Conservation (phyloP, 2,797 vertebrate genomes). For the Siniperca undulata region DNA sequence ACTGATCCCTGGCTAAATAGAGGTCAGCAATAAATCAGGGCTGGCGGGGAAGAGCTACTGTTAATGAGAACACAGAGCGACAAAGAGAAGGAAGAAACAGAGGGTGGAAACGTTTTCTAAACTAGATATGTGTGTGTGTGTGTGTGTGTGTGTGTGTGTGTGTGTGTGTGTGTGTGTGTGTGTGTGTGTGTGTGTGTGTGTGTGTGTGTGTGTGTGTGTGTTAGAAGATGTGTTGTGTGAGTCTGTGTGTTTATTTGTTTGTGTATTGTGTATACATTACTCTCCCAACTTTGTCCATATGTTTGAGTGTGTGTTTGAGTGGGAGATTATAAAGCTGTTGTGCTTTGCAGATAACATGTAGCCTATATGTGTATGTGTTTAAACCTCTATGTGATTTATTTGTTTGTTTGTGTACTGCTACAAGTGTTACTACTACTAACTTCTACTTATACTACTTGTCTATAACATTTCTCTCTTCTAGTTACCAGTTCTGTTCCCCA, state of each 20-base stretch:
- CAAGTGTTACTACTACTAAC: slow-evolving; percentile 7
- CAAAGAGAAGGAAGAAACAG: slow-evolving; percentile 21
- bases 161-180: not conserved
- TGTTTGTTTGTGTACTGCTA: slow-evolving; percentile 16
- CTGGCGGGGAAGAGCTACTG: slow-evolving; percentile 59
- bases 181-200: not conserved
- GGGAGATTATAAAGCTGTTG: slow-evolving; percentile 48
- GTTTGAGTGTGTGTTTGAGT: slow-evolving; percentile 32
- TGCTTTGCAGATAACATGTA: slow-evolving; percentile 37
- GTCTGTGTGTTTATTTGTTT: slow-evolving; percentile 36
- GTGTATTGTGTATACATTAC: slow-evolving; percentile 27
- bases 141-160: slow-evolving; percentile 1
- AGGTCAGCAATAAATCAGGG: slow-evolving; percentile 78
- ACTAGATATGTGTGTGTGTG: slow-evolving; percentile 5
- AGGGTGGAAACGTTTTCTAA: slow-evolving; percentile 44
- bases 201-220: slow-evolving; percentile 1
- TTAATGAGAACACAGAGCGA: slow-evolving; percentile 65
- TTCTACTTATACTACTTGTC: not conserved
- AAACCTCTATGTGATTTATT: slow-evolving; percentile 22
- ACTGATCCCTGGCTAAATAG: slow-evolving; percentile 78
- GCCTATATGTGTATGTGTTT: slow-evolving; percentile 33
- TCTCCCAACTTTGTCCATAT: slow-evolving; percentile 24
- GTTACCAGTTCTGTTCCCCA: slow-evolving; percentile 14
- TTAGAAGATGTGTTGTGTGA: not conserved
- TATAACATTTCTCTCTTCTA: not conserved